Evolutionary conservation across 2,888 invertebrate genomes (phyloP).

Genomic region (Dastarcus helophoroides): DNA sequence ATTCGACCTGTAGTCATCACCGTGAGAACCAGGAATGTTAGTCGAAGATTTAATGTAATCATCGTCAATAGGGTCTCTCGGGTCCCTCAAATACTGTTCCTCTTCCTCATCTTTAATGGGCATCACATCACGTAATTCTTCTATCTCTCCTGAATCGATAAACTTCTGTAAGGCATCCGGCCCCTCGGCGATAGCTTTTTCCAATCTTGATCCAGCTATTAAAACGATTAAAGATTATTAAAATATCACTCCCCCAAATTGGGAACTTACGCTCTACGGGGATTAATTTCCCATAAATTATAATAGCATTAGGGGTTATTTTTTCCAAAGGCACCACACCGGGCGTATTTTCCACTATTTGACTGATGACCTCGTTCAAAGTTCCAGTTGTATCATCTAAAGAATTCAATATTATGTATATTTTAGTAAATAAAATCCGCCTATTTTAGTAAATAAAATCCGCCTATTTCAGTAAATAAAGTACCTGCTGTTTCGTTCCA

Average conservation of each 20-base stretch:
- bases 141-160: constrained; percentile 69
- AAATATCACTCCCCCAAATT: background rate
- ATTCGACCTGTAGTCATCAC: constrained; percentile 11
- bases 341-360: constrained; percentile 65
- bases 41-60: background rate
- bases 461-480: background rate
- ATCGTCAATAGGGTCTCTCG: constrained; percentile 37
- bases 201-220: constrained; percentile 61
- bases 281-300: constrained; percentile 73
- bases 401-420: constrained; percentile 12
- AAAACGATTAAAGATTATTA: constrained; percentile 11
- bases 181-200: constrained; percentile 66
- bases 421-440: no score
- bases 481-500: constrained; percentile 71
- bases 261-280: constrained; percentile 53
- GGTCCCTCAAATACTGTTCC: constrained; percentile 37
- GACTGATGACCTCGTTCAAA: constrained; percentile 55
- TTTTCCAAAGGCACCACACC: constrained; percentile 68
- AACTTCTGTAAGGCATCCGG: constrained; percentile 64
- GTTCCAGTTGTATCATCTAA: constrained; percentile 39
- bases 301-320: constrained; percentile 67
- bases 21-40: constrained; percentile 8
- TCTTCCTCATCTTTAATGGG: constrained; percentile 52
- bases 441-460: background rate
- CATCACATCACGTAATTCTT: constrained; percentile 67